Evolutionary conservation across 2,113 vertebrate species (phyloP).

Genomic region (Sander lucioperca): DNA sequence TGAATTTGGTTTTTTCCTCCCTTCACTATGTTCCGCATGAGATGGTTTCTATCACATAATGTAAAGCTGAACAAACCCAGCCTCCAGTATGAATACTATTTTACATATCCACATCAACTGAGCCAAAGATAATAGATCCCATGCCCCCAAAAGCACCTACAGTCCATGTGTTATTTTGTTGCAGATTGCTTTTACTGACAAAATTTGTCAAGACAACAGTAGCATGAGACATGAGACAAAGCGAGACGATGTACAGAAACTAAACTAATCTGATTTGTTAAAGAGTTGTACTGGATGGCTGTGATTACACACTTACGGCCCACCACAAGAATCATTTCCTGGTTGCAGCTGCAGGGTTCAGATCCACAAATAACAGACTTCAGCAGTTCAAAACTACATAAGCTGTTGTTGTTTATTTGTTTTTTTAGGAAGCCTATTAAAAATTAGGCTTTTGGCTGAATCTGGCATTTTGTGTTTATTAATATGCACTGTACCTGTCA

Average conservation of each 20-base stretch:
- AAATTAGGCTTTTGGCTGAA: too few species aligned
- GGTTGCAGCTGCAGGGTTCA: not conserved
- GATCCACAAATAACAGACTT: not conserved
- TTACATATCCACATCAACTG: not conserved
- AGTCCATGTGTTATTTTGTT: not conserved
- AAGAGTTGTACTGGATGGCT: not conserved
- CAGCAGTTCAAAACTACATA: not conserved
- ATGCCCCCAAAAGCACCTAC: not conserved
- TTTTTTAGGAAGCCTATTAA: too few species aligned
- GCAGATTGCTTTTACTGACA: conserved; percentile 5
- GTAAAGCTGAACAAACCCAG: conserved; percentile 2
- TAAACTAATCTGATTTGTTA: not conserved
- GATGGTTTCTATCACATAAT: not conserved
- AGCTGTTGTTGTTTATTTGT: not conserved
- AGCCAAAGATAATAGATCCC: not conserved
- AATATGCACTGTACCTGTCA: too few species aligned
- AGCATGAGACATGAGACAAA: not conserved
- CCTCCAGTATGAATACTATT: not conserved
- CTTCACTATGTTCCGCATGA: not conserved
- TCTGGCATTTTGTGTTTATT: too few species aligned
- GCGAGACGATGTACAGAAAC: not conserved
- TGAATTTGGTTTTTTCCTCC: conserved; percentile 1
- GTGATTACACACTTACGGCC: not conserved
- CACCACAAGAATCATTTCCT: not conserved
- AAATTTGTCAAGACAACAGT: not conserved